phyloP scores from a whole-genome alignment of 2,888 invertebrate species.

The Luffia ferchaultella region DNA sequence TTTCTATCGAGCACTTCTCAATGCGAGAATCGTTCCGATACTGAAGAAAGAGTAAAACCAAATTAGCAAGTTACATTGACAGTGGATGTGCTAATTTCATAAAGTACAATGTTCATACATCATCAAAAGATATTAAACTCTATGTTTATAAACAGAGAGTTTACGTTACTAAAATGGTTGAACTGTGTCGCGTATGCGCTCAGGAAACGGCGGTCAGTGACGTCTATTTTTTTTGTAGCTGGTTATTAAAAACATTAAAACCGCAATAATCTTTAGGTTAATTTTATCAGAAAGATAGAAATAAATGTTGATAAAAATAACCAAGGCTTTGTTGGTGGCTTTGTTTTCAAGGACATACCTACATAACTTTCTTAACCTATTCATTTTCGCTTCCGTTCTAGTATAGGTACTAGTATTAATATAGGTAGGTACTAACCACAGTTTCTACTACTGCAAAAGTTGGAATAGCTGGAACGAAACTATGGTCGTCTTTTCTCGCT shows the following conservation, averaged over 20 bases:
- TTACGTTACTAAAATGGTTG: background rate
- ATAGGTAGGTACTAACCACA: too few species aligned
- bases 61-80: constrained; percentile 10
- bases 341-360: too few species aligned
- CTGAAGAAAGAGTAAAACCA: background rate
- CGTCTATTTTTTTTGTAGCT: constrained; percentile 41
- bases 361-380: too few species aligned
- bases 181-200: background rate
- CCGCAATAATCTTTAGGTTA: too few species aligned
- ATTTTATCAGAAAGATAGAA: too few species aligned
- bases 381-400: too few species aligned
- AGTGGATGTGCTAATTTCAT: constrained; percentile 8
- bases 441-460: too few species aligned
- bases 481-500: too few species aligned
- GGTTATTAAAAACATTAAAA: background rate
- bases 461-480: too few species aligned
- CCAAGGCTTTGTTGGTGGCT: too few species aligned
- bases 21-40: background rate
- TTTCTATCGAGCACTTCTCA: background rate
- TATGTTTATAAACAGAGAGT: background rate
- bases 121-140: background rate
- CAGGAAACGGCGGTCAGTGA: constrained; percentile 54
- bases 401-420: too few species aligned
- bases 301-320: too few species aligned
- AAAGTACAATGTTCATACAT: background rate